Percentiles rank a stretch among this genome's conserved stretches.
phyloP scores from a whole-genome alignment of 2,888 invertebrate species.

The Drosophila conformis region DNA sequence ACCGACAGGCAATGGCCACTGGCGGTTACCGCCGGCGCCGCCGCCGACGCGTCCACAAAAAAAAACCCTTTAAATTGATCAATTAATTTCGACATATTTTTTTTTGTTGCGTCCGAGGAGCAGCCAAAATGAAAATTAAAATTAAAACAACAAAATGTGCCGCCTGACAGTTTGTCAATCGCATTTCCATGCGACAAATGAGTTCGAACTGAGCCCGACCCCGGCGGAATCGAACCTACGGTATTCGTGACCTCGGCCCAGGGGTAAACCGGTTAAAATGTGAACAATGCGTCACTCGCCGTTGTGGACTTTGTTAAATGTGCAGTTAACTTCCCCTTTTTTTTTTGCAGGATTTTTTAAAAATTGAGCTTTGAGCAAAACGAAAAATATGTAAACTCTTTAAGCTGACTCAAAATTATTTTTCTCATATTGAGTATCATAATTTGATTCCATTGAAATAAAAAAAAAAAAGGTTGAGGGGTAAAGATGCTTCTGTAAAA shows the following conservation, averaged over 20 bases:
- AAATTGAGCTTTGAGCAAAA: not conserved
- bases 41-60: constrained; percentile 9
- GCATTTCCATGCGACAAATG: constrained; percentile 70
- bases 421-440: not conserved
- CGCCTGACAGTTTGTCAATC: constrained; percentile 79
- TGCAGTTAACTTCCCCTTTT: constrained; percentile 28
- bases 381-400: not conserved
- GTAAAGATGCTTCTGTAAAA: not conserved
- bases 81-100: constrained; percentile 68
- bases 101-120: constrained; percentile 37
- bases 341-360: not conserved
- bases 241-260: constrained; percentile 16
- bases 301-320: constrained; percentile 65
- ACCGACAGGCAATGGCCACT: constrained; percentile 69
- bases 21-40: constrained; percentile 18
- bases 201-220: constrained; percentile 45
- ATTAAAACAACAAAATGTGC: constrained; percentile 63
- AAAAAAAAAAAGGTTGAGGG: not conserved
- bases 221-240: constrained; percentile 14
- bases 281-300: constrained; percentile 39
- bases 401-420: not conserved
- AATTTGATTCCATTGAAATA: not conserved
- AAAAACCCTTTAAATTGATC: constrained; percentile 76
- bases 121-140: constrained; percentile 49
- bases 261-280: constrained; percentile 1